A percentile compares a stretch with the other conserved stretches of the same genome.
phyloP scores from a whole-genome alignment of 2,113 vertebrate species.

The Rallus limicola region DNA sequence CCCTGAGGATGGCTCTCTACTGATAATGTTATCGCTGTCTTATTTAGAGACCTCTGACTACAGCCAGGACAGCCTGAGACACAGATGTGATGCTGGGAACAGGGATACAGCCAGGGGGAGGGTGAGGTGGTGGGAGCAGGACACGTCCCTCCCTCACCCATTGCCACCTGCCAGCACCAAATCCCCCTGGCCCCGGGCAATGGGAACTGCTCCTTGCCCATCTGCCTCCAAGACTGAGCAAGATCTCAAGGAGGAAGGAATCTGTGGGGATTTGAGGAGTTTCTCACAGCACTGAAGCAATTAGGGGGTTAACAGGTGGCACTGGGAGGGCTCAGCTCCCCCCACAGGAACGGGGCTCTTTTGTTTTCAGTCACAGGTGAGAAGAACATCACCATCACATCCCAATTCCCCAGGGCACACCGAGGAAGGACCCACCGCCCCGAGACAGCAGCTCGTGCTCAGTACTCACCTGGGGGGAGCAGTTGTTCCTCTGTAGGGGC shows the following conservation, averaged over 20 bases:
- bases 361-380: too few relatives aligned
- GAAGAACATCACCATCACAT: neutral
- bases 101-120: rapidly evolving
- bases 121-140: neutral
- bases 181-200: neutral
- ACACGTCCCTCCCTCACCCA: rapidly evolving
- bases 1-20: neutral
- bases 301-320: neutral
- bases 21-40: neutral
- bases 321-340: neutral
- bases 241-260: neutral
- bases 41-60: neutral
- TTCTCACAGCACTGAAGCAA: neutral
- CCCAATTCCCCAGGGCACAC: neutral
- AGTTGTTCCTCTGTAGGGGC: neutral
- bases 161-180: rapidly evolving
- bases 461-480: neutral
- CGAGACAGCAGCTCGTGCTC: neutral
- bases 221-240: neutral
- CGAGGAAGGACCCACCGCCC: neutral
- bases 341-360: neutral
- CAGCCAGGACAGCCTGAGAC: neutral
- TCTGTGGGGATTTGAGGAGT: neutral
- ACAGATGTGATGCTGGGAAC: neutral
- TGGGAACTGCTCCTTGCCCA: neutral